Evolutionary conservation across 2,113 vertebrate genomes (phyloP).

Genomic region (Sinocyclocheilus anshuiensis): DNA sequence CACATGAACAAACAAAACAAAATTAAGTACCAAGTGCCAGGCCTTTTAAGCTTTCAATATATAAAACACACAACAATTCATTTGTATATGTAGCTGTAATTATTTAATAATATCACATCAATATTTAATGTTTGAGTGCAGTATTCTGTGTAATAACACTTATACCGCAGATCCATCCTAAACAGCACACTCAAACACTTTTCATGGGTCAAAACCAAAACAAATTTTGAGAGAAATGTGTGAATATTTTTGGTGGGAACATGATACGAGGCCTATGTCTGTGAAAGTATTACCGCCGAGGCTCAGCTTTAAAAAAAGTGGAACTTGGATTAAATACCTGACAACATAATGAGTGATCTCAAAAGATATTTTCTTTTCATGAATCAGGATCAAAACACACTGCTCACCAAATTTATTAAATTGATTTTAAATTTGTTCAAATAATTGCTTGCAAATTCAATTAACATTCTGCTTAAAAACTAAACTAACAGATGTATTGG

Average conservation of each 20-base stretch:
- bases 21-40: not conserved
- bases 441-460: not conserved
- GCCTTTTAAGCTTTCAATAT: not conserved
- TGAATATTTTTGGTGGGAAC: conserved; percentile 39
- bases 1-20: not conserved
- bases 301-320: not conserved
- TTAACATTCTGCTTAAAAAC: not conserved
- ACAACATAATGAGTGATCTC: not conserved
- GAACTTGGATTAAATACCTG: not conserved
- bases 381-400: not conserved
- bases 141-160: not conserved
- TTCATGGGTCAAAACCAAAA: conserved; percentile 29
- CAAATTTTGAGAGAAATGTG: conserved; percentile 33
- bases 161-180: not conserved
- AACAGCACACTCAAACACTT: conserved; percentile 6
- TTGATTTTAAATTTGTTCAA: not conserved
- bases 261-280: conserved; percentile 7
- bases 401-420: not conserved
- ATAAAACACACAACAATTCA: not conserved
- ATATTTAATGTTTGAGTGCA: not conserved
- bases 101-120: not conserved
- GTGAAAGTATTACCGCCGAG: conserved; percentile 37
- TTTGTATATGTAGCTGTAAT: not conserved
- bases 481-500: not conserved
- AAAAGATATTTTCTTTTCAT: not conserved